Conservation (phyloP, 2,888 invertebrate genomes). For the Didymodactylos carnosus region DNA sequence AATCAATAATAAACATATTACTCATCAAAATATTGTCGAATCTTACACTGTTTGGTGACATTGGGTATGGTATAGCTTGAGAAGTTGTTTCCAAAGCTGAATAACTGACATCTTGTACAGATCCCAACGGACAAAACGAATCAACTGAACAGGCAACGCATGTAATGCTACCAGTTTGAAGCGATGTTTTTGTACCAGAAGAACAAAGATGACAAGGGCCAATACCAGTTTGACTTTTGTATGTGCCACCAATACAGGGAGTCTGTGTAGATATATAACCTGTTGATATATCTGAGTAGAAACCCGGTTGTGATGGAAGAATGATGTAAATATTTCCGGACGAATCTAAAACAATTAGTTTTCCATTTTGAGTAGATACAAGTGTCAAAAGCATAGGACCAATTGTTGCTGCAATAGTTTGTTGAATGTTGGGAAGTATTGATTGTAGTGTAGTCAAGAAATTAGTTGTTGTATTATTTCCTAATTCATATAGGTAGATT, state of each 20-base stretch:
- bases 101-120: neutral
- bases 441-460: neutral
- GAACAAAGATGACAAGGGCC: neutral
- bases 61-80: neutral
- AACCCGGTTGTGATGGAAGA: neutral
- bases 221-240: neutral
- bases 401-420: neutral
- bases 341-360: neutral
- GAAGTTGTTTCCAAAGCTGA: neutral
- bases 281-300: neutral
- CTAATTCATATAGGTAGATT: neutral
- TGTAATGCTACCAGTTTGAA: neutral
- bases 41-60: neutral
- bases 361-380: neutral
- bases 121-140: neutral
- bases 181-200: neutral
- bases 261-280: neutral
- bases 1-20: neutral
- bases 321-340: neutral
- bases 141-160: neutral
- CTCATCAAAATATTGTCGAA: neutral
- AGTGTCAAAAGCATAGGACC: neutral
- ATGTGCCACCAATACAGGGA: neutral
- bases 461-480: neutral
- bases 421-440: neutral